These are phyloP conservation scores for Nephrocerus scutellatus DNA, from an alignment of 2,888 invertebrate species.

Conservation along the genomic window DNA sequence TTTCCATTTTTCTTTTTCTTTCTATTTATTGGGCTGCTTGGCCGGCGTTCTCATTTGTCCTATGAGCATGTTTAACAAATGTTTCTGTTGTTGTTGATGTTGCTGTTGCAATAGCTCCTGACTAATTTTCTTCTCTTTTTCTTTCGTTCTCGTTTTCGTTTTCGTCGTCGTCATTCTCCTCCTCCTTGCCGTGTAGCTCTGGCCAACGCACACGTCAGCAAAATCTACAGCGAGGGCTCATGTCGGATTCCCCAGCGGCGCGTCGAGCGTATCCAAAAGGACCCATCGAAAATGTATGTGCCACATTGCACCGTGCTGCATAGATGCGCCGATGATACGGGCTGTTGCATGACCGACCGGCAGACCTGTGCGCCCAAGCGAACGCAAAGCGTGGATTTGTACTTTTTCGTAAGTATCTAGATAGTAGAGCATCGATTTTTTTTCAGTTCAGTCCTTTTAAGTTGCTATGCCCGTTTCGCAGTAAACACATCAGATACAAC, in stretches of 20 bases:
- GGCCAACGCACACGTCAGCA: constrained; percentile 37
- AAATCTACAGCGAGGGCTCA: constrained; percentile 33
- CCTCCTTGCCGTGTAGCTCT: constrained; percentile 30
- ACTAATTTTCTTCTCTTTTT: neutral
- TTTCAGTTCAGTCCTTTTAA: too few relatives aligned
- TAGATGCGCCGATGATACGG: constrained; percentile 79
- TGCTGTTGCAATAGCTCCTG: neutral
- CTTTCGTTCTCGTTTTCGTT: constrained; percentile 3
- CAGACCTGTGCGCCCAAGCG: constrained; percentile 72
- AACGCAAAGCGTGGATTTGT: constrained; percentile 62
- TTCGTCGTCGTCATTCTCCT: constrained; percentile 5
- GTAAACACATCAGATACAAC: too few relatives aligned
- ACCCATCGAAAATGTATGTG: constrained; percentile 62
- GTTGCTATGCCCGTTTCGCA: too few relatives aligned
- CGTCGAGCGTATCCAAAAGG: constrained; percentile 61
- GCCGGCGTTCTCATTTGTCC: too few relatives aligned
- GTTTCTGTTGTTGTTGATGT: neutral
- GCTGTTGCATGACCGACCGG: constrained; percentile 69
- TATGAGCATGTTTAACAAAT: too few relatives aligned
- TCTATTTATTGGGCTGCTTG: too few relatives aligned
- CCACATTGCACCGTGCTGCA: constrained; percentile 82
- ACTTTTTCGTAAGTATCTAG: constrained; percentile 69
- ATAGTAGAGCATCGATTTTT: too few relatives aligned
- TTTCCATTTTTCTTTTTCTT: too few relatives aligned
- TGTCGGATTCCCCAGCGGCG: constrained; percentile 59